Evolutionary conservation across 2,113 vertebrate genomes (phyloP), one percentile per base, ranked within the genome.

Genomic region (Antennarius striatus): DNA sequence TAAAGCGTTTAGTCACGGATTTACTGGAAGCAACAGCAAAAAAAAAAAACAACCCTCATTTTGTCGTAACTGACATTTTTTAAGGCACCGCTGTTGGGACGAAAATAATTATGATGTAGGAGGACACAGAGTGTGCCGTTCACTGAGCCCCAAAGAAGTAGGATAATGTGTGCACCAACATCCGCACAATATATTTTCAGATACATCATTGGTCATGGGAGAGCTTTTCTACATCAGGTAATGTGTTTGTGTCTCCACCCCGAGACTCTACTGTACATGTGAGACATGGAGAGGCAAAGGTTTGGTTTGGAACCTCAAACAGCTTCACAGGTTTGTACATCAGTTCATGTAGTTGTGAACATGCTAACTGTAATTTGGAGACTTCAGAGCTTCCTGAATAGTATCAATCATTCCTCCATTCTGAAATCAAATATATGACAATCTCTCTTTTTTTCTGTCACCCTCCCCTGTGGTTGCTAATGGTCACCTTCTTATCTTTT

Each of bases 401-500:
- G n/a, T 15, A 10, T 59, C 66, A 61, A 56, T 56, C 9, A 11
- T 63, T 57, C 17, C 74, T 77, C 51, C 45, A 22, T 39, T 56
- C 65, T 62, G 30, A 59, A 64, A 85, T 86, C 80, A 85, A 78
- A 79, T 60, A 51, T 59, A 48, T 79, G 54, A 71, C 72, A 70
- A 73, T 75, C 70, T 63, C 60, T 57, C 30, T 36, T 63, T 45
- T 76, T 81, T 73, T 63, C 58, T 57, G 77, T 78, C 66, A 43
- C 30, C 1, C 7, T 77, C 79, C 82, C 78, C 61, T 30, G 58
- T 76, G 79, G 73, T 78, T 65, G 63, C 77, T 82, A 87, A 87
- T 89, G 70, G 83, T 80, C 83, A 88, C 58, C 73, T 72, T 84
- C 83, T 86, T 89, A 87, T 88, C 80, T 85, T 86, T 89, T 89